Evolutionary conservation across 2,888 invertebrate genomes (phyloP), one percentile per base, ranked within the genome.

Genomic region (Toxonevra muliebris): DNA sequence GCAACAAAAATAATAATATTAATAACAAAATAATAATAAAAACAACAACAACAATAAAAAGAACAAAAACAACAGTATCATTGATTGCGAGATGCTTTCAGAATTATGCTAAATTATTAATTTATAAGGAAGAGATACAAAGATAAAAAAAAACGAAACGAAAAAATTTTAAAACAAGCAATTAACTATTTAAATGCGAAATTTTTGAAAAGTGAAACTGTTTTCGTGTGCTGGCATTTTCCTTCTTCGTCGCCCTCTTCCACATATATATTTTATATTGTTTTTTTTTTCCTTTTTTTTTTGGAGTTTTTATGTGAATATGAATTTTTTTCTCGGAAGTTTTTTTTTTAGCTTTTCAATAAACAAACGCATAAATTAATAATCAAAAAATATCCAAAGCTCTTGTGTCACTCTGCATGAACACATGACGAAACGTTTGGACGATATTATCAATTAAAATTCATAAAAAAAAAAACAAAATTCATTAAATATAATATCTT

Each of bases 161-260:
- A 60, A 41, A 60, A 65, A 69, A 74, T 75, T 76, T 77, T 74
- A 77, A 77, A 75, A 79, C 55, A 77, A 76, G 79, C 77, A 78
- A 80, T 79, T 80, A 80, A 78, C 78, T 80, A 79, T 80, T 79
- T 77, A 79, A 80, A 80, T 80, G 78, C 77, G 75, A 73, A 75
- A 74, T 57, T 64, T 71, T 75, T 78, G 75, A 79, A 80, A 80
- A 80, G 80, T 80, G 80, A 80, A 80, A 80, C 79, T 76, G 65
- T 66, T 62, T 62, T 61, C 13, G 43, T 48, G 41, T 8, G 17
- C 45, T 52, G n/a, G 15, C 1, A 12, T 40, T 55, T n/a, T 40
- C 7, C 20, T 40, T 17, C 40, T 48, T 19, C 9, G 17, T 40
- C 41, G n/a, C 15, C 0, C 10, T 40, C 45, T n/a, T 40, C 7